These are phyloP conservation scores for Pluvianellus socialis DNA, from an alignment of 2,113 vertebrate genomes.

Conservation along the genomic window DNA sequence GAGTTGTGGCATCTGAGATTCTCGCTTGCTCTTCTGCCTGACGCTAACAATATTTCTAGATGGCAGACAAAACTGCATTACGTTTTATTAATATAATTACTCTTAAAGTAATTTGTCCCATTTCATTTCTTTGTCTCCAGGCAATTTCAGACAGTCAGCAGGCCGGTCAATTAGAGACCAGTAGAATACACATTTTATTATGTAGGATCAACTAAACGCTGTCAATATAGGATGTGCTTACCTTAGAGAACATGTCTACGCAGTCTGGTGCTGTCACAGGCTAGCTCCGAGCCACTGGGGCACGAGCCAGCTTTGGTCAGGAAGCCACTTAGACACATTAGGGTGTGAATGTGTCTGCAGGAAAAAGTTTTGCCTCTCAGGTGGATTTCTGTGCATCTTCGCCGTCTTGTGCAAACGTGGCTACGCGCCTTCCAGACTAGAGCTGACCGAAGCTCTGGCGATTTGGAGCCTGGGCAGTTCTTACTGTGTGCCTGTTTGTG, in stretches of 20 bases:
- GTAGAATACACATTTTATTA: not conserved
- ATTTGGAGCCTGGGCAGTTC: not conserved
- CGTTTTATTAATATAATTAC: slow-evolving; percentile 18
- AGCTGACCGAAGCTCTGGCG: not conserved
- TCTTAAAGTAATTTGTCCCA: not conserved
- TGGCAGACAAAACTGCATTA: not conserved
- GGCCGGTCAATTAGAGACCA: not conserved
- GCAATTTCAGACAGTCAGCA: slow-evolving; percentile 10
- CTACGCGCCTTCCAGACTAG: not conserved
- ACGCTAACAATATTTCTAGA: not conserved
- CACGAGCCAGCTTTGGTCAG: not conserved
- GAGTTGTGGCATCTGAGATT: not conserved
- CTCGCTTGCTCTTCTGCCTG: not conserved
- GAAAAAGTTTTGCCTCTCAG: not conserved
- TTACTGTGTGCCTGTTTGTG: not conserved
- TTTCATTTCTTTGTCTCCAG: not conserved
- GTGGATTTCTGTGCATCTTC: not conserved
- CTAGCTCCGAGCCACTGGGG: not conserved
- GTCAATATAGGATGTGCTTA: not conserved
- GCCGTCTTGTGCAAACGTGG: not conserved
- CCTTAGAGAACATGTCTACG: not conserved
- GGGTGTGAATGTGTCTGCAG: not conserved
- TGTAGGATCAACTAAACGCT: not conserved
- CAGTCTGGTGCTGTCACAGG: not conserved
- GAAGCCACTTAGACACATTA: not conserved